Conservation (phyloP, 2,113 vertebrate species). For the Melanotaenia duboulayi region DNA sequence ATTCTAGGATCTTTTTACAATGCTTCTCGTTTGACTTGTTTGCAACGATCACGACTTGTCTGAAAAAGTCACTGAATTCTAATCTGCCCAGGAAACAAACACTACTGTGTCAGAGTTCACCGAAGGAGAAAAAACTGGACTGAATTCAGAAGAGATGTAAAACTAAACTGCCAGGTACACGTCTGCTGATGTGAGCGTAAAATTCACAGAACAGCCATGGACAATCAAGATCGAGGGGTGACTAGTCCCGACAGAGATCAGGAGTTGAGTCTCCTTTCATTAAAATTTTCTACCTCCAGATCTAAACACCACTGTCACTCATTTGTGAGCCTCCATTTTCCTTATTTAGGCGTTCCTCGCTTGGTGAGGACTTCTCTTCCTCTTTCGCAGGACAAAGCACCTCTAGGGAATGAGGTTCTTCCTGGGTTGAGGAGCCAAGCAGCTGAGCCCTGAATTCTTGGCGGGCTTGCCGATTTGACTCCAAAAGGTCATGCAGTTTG, state of each 20-base stretch:
- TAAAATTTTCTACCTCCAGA: constrained; percentile 10
- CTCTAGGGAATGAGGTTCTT: constrained; percentile 4
- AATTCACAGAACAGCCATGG: neutral
- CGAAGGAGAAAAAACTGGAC: neutral
- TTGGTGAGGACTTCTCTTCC: neutral
- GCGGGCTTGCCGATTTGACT: constrained; percentile 92
- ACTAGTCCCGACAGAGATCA: constrained; percentile 9
- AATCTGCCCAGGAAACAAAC: neutral
- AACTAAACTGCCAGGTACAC: neutral
- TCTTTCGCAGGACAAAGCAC: constrained; percentile 10
- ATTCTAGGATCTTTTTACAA: neutral
- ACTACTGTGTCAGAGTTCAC: neutral
- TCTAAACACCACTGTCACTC: constrained; percentile 6
- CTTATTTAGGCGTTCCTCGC: constrained; percentile 21
- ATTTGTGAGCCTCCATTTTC: constrained; percentile 11
- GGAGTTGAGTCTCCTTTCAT: constrained; percentile 11
- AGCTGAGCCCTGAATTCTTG: constrained; percentile 91
- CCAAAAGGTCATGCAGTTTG: constrained; percentile 92
- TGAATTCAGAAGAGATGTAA: constrained; percentile 10
- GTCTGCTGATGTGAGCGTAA: neutral
- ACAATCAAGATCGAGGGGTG: neutral
- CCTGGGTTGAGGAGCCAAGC: constrained; percentile 37
- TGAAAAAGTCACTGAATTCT: neutral
- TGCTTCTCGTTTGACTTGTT: neutral
- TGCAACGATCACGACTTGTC: neutral